Conservation (phyloP, 1,140 invertebrate genomes). For the Antheraea mylitta region DNA sequence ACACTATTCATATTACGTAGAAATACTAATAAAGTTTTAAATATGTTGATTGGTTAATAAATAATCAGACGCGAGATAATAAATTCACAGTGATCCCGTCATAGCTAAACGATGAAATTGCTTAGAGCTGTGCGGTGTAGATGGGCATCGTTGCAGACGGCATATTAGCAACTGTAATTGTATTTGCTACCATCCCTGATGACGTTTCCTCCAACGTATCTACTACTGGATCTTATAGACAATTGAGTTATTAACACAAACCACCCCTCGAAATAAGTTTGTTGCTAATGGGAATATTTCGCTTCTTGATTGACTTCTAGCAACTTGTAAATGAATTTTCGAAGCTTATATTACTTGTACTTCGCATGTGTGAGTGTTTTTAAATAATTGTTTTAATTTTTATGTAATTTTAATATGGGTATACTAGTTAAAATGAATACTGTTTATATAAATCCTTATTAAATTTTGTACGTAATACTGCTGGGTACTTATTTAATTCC, state of each 20-base stretch:
- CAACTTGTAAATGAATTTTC: conserved; percentile 35
- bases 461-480: conserved; percentile 72
- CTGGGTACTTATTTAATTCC: conserved; percentile 79
- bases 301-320: conserved; percentile 55
- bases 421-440: background rate
- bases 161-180: conserved; percentile 75
- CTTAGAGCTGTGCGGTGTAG: conserved; percentile 32
- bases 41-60: conserved; percentile 11
- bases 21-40: background rate
- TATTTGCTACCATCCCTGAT: conserved; percentile 71
- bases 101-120: conserved; percentile 60
- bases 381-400: conserved; percentile 15
- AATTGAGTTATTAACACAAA: conserved; percentile 75
- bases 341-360: background rate
- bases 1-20: background rate
- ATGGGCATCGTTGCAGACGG: conserved; percentile 61
- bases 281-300: conserved; percentile 65
- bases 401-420: background rate
- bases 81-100: conserved; percentile 59
- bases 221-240: conserved; percentile 66
- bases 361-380: conserved; percentile 5
- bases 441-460: conserved; percentile 56
- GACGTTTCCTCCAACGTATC: conserved; percentile 65
- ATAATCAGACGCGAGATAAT: conserved; percentile 49
- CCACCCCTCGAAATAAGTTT: conserved; percentile 66